phyloP scores from a whole-genome alignment of 2,888 invertebrate species.

The Bhutanitis thaidina region DNA sequence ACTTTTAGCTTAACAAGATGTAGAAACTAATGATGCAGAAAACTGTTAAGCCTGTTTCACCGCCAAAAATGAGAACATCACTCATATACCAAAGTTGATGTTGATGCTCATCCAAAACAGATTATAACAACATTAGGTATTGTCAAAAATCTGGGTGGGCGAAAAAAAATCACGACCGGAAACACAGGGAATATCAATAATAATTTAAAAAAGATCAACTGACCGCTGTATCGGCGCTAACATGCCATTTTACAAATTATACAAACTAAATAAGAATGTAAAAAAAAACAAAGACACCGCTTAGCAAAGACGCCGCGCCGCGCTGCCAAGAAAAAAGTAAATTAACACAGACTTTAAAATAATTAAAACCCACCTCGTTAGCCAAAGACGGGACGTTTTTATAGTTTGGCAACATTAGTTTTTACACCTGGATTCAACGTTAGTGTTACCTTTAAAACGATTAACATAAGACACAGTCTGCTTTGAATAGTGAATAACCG shows the following conservation, averaged over 20 bases:
- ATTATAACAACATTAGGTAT: constrained; percentile 20
- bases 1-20: no score
- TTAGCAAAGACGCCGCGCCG: constrained; percentile 55
- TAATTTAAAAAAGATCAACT: constrained; percentile 58
- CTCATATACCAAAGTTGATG: constrained; percentile 1
- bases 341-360: constrained; percentile 72
- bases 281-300: constrained; percentile 55
- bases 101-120: constrained; percentile 2
- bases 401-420: constrained; percentile 36
- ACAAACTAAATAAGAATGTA: constrained; percentile 50
- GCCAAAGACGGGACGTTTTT: constrained; percentile 53
- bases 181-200: constrained; percentile 58
- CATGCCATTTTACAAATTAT: constrained; percentile 75
- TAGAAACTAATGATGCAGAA: no score
- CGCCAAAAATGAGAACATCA: constrained; percentile 1
- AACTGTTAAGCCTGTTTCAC: not conserved
- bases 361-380: constrained; percentile 76
- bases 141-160: constrained; percentile 37
- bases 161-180: constrained; percentile 48
- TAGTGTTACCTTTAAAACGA: not conserved
- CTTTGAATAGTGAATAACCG: constrained; percentile 6
- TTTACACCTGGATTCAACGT: constrained; percentile 15
- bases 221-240: constrained; percentile 58
- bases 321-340: constrained; percentile 52
- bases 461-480: constrained; percentile 27